A percentile compares a stretch with the other conserved stretches of the same genome.
Evolutionary conservation across 2,888 invertebrate species (phyloP).

Genomic region (Lasius fuliginosus): DNA sequence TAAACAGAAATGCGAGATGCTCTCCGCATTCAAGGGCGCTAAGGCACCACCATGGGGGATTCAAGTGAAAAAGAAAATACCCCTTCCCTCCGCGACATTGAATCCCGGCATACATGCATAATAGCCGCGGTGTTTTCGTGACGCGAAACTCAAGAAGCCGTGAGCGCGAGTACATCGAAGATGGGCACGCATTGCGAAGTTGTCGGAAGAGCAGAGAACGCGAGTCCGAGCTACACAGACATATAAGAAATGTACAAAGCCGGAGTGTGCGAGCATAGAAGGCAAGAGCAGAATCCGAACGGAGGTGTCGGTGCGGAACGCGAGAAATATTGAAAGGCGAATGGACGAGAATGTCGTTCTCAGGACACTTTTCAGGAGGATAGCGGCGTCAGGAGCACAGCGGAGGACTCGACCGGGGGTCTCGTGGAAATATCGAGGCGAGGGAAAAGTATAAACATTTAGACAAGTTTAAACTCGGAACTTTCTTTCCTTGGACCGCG

Average conservation of each 20-base stretch:
- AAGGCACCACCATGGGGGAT: conserved; percentile 37
- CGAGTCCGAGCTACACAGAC: conserved; percentile 26
- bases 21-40: conserved; percentile 52
- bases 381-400: conserved; percentile 55
- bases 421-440: conserved; percentile 76
- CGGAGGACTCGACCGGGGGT: conserved; percentile 49
- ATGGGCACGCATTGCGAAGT: conserved; percentile 21
- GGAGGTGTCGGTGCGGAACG: conserved; percentile 56
- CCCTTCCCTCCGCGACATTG: conserved; percentile 53
- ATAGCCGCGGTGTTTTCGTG: conserved; percentile 65
- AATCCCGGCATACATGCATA: conserved; percentile 75
- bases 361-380: conserved; percentile 71
- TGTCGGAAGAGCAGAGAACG: neutral
- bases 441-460: conserved; percentile 80
- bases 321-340: conserved; percentile 76
- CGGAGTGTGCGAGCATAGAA: neutral
- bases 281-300: conserved; percentile 28
- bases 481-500: conserved; percentile 72
- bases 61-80: conserved; percentile 57
- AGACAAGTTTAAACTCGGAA: conserved; percentile 82
- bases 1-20: conserved; percentile 44
- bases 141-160: conserved; percentile 66
- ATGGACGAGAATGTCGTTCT: conserved; percentile 65
- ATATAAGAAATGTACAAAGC: conserved; percentile 65
- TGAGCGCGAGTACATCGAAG: conserved; percentile 69